Evolutionary conservation across 2,113 vertebrate genomes (phyloP), one percentile per base, ranked within the genome.

Genomic region (Chlorodrepanis virens): DNA sequence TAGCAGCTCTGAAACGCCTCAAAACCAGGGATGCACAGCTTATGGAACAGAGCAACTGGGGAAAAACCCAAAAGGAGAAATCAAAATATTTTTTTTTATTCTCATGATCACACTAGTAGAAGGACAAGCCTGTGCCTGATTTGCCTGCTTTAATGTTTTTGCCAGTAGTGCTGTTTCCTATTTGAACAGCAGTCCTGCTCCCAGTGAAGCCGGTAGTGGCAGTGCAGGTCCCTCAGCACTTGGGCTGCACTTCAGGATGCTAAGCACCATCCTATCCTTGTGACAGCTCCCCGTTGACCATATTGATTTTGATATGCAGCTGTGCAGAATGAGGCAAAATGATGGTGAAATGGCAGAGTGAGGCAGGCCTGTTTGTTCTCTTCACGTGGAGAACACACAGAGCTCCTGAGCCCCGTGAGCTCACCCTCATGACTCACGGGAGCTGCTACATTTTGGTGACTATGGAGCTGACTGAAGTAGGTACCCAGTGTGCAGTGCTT

Each of bases 391-490:
- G 45, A 57, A 5, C 53, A 44, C 11, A 18, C 2, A 15, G 22
- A 52, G 12, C 28, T 77, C 9, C 39, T 35, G 42, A 37, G 27
- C 5, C 7, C 44, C 1, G 0, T 1, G 4, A 60, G 13, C 74
- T 88, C 44, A 15, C 31, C 10, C 1, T 57, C 1, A 1, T 27
- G 42, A 35, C 22, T 53, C 53, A 22, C 0, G 2, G 40, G n/a
- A 74, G 15, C 50, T 65, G 39, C 10, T 12, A 7, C 37, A 6
- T 80, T 70, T 52, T 54, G 68, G 25, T 76, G 63, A 45, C 33
- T 31, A 3, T 70, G 60, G 52, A 71, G 57, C 24, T 89, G n/a
- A 59, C 44, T 45, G 67, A 67, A 68, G 61, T 8, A 27, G 19
- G 44, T 40, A 23, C 37, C 31, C 24, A 37, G 18, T 1, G 1